Percentiles rank a stretch among this genome's conserved stretches.
phyloP scores from a whole-genome alignment of 2,888 invertebrate species.

The Morpho achilles region DNA sequence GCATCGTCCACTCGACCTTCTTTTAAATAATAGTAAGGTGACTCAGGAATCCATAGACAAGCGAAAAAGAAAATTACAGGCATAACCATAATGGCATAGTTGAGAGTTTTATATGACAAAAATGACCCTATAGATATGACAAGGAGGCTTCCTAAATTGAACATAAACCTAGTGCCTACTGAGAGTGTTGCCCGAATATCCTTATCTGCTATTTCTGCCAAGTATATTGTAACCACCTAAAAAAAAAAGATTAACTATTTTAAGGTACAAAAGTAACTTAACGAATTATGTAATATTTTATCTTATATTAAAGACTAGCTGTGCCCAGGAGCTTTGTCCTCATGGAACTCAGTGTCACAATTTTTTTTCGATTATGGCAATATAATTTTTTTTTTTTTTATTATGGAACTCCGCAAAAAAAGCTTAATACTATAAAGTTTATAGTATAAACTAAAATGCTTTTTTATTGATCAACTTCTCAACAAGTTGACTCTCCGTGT shows the following conservation, averaged over 20 bases:
- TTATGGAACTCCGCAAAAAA: no score
- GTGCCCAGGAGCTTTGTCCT: no score
- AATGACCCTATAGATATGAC: conserved; percentile 60
- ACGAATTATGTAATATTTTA: not conserved
- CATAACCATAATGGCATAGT: conserved; percentile 60
- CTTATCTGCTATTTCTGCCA: conserved; percentile 66
- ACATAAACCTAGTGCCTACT: conserved; percentile 48
- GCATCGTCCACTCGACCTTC: conserved; percentile 65
- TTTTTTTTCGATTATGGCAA: no score
- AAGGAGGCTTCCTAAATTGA: conserved; percentile 56
- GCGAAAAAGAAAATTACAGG: conserved; percentile 64
- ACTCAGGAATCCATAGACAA: conserved; percentile 79
- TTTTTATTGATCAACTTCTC: no score
- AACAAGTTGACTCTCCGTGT: no score
- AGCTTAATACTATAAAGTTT: no score
- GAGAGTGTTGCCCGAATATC: conserved; percentile 58
- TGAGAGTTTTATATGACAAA: conserved; percentile 49
- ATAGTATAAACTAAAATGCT: no score
- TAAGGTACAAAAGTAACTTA: not conserved
- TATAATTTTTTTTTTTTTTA: no score
- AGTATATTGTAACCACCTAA: conserved; percentile 59
- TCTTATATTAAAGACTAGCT: no score
- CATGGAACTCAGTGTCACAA: no score
- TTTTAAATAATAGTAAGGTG: conserved; percentile 79
- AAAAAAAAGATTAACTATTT: conserved; percentile 23